A percentile compares a stretch with the other conserved stretches of the same genome.
Evolutionary conservation across 2,113 vertebrate species (phyloP).

Genomic region (Cettia cetti): DNA sequence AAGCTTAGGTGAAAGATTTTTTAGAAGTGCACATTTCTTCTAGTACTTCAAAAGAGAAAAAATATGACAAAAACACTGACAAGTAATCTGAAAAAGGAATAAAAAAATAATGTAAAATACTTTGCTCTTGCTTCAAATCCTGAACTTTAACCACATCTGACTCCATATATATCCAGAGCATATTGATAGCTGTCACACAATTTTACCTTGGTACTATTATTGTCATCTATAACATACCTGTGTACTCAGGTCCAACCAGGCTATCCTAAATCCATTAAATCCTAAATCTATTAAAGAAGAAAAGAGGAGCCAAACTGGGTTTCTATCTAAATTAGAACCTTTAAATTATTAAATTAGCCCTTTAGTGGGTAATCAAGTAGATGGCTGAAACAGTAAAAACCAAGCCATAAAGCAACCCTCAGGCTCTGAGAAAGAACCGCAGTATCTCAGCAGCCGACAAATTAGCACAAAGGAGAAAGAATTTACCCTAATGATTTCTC

Average conservation of each 20-base stretch:
- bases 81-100: neutral
- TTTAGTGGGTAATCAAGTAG: neutral
- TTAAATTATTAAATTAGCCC: slow-evolving; percentile 1
- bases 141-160: neutral
- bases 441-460: neutral
- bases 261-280: neutral
- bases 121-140: neutral
- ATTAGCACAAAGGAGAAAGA: neutral
- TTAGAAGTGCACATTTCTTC: neutral
- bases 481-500: neutral
- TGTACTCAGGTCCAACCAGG: neutral
- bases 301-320: neutral
- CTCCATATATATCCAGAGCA: neutral
- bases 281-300: neutral
- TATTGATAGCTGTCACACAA: rapidly evolving
- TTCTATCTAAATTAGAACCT: neutral
- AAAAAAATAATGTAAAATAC: neutral
- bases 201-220: neutral
- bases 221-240: neutral
- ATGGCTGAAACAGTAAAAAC: neutral
- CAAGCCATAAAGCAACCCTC: neutral
- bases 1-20: neutral
- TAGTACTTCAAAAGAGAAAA: neutral
- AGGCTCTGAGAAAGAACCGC: neutral
- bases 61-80: neutral